Conservation (phyloP, 2,113 vertebrate species). For the Oreochromis aureus region DNA sequence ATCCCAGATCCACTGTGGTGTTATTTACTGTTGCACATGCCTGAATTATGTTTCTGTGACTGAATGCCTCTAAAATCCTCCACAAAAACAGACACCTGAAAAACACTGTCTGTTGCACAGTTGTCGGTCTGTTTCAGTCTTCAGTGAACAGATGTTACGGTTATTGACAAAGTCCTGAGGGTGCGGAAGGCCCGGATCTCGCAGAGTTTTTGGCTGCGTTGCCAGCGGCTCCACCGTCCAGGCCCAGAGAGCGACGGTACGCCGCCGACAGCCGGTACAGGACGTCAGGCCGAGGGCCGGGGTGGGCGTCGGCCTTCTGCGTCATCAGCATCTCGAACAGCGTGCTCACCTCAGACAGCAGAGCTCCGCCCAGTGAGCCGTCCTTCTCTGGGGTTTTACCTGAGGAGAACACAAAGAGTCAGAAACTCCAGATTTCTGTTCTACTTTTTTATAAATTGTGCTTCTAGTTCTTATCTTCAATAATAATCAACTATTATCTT, state of each 20-base stretch:
- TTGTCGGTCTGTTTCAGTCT: conserved; percentile 14
- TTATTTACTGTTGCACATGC: not conserved
- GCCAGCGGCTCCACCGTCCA: conserved; percentile 41
- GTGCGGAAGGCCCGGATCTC: not conserved
- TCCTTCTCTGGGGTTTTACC: conserved; percentile 71
- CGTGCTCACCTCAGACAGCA: conserved; percentile 90
- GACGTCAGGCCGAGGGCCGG: conserved; percentile 68
- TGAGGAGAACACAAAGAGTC: not conserved
- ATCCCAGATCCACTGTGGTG: not conserved
- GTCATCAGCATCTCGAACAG: conserved; percentile 89
- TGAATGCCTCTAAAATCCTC: not conserved
- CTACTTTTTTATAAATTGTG: not conserved
- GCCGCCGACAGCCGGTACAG: conserved; percentile 84
- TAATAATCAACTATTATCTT: not conserved
- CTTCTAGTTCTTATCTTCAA: not conserved
- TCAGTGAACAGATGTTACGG: not conserved
- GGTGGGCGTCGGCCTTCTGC: conserved; percentile 77
- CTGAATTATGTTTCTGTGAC: not conserved
- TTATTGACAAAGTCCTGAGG: conserved; percentile 4
- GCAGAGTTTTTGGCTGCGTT: conserved; percentile 5
- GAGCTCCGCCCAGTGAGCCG: conserved; percentile 74
- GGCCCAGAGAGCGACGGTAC: conserved; percentile 76
- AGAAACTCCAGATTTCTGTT: not conserved
- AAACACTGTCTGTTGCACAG: not conserved
- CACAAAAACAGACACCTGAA: not conserved